These are phyloP conservation scores for Apamea anceps DNA, from an alignment of 2,888 invertebrate species.

Conservation along the genomic window DNA sequence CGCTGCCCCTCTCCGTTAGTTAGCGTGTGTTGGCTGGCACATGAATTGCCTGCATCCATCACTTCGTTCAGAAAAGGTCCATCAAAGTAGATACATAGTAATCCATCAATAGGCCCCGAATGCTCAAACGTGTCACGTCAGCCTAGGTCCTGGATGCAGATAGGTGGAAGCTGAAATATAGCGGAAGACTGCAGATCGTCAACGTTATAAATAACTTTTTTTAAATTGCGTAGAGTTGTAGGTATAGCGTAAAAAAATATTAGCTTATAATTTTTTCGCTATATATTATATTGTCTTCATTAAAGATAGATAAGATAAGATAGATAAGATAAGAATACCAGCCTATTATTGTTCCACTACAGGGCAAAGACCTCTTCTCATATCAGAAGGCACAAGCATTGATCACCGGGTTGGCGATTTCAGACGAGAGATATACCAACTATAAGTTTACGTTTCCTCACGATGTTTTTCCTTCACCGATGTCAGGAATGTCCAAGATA, in stretches of 20 bases:
- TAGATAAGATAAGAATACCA: no score
- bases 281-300: not conserved
- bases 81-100: conserved; percentile 47
- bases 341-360: not conserved
- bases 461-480: not conserved
- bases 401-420: not conserved
- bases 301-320: not conserved
- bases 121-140: conserved; percentile 40
- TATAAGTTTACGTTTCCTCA: not conserved
- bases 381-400: not conserved
- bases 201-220: not conserved
- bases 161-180: conserved; percentile 16
- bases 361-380: not conserved
- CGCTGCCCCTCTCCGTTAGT: conserved; percentile 20
- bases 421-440: not conserved
- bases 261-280: not conserved
- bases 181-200: conserved; percentile 1
- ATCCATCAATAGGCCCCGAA: conserved; percentile 47
- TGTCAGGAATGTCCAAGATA: not conserved
- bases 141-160: conserved; percentile 23
- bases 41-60: conserved; percentile 49
- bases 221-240: not conserved
- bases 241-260: not conserved
- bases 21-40: conserved; percentile 34
- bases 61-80: conserved; percentile 50